Percentiles rank a stretch among this genome's conserved stretches.
phyloP scores from a whole-genome alignment of 53 echinoderm and acorn worm species.

The Zoroaster sp. region DNA sequence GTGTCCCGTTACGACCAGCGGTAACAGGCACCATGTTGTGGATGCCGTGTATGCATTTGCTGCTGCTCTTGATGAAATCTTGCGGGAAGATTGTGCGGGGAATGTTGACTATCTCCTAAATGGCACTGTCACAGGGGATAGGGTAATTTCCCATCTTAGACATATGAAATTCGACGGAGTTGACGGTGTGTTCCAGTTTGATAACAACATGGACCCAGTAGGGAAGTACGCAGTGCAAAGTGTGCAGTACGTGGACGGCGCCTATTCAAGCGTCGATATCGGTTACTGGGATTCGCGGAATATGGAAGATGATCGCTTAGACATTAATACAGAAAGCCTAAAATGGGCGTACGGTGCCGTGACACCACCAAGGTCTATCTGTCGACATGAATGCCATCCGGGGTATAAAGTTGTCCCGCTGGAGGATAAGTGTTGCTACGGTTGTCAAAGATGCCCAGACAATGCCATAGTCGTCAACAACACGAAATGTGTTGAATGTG shows the following conservation, averaged over 20 bases:
- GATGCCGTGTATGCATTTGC: constrained; percentile 44
- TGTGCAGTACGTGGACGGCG: not conserved
- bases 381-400: no score
- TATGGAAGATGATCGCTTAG: not conserved
- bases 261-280: not conserved
- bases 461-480: no score
- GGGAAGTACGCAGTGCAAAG: constrained; percentile 47
- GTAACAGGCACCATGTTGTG: not conserved
- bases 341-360: not conserved
- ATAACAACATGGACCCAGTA: constrained; percentile 40
- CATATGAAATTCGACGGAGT: constrained; percentile 13
- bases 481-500: no score
- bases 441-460: no score
- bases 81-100: constrained; percentile 32
- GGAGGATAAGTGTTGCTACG: no score
- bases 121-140: constrained; percentile 1
- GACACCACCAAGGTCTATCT: constrained; percentile 26
- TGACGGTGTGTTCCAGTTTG: constrained; percentile 40
- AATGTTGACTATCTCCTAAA: not conserved
- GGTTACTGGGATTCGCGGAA: constrained; percentile 39
- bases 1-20: not conserved
- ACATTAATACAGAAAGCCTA: no score
- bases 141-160: constrained; percentile 18
- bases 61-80: constrained; percentile 21
- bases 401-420: no score